These are phyloP conservation scores for Girardinus metallicus DNA, from an alignment of 2,797 vertebrate species.

Conservation along the genomic window DNA sequence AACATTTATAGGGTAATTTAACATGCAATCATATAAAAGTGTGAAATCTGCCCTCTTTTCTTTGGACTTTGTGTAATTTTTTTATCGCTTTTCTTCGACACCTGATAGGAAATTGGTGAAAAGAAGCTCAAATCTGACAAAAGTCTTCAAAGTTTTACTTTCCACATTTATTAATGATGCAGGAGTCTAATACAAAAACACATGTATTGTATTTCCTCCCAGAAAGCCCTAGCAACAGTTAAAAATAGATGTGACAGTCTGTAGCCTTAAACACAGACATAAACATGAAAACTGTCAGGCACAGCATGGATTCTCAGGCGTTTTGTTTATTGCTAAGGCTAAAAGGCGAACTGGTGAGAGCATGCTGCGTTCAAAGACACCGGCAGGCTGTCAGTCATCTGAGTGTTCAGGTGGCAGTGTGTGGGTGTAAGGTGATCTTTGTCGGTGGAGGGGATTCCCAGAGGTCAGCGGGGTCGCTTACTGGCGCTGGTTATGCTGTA, in stretches of 20 bases:
- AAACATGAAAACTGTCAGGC: conserved; percentile 14
- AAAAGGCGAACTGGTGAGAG: conserved; percentile 6
- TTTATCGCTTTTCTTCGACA: not conserved
- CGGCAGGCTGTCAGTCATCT: not conserved
- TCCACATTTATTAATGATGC: not conserved
- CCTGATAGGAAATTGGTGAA: not conserved
- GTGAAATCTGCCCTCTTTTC: not conserved
- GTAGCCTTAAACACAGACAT: not conserved
- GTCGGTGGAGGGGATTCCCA: conserved; percentile 47
- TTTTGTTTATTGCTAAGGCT: conserved; percentile 19
- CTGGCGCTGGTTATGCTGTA: not conserved
- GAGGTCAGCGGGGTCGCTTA: conserved; percentile 37
- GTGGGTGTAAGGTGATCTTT: conserved; percentile 40
- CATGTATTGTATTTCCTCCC: not conserved
- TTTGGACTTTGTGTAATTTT: not conserved
- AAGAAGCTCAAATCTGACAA: not conserved
- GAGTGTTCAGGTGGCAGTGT: conserved; percentile 16
- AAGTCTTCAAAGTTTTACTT: not conserved
- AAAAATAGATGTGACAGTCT: conserved; percentile 26
- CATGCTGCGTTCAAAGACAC: conserved; percentile 23
- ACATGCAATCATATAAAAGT: not conserved
- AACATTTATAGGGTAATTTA: not conserved
- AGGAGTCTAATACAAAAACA: conserved; percentile 13
- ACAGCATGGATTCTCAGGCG: conserved; percentile 8
- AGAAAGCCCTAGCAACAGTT: not conserved